Conservation (phyloP, 2,797 vertebrate genomes). For the Phataginus tetradactyla region DNA sequence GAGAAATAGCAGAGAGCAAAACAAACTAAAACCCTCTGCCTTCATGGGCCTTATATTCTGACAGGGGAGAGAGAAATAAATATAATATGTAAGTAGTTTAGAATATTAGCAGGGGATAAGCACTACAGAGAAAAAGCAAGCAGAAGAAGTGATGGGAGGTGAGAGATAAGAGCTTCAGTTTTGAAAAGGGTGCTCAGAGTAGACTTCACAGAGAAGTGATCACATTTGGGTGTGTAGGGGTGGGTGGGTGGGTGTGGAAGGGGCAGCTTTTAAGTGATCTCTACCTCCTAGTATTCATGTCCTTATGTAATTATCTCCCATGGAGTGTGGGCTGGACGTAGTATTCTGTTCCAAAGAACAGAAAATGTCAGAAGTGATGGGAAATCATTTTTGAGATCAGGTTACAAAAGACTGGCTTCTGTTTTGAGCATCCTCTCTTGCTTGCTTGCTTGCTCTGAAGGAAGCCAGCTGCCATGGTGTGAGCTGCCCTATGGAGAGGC, state of each 20-base stretch:
- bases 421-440: background rate
- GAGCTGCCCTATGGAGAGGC: background rate
- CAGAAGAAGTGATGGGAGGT: background rate
- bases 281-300: background rate
- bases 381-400: background rate
- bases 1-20: background rate
- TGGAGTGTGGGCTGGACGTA: background rate
- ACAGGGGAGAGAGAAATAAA: background rate
- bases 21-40: background rate
- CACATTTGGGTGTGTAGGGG: too few relatives aligned
- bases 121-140: background rate
- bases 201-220: background rate
- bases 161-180: background rate
- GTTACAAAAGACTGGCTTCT: background rate
- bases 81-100: background rate
- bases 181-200: background rate
- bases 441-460: background rate
- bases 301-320: background rate
- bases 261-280: background rate
- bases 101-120: background rate
- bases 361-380: background rate
- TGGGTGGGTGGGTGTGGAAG: background rate
- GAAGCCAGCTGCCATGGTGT: background rate
- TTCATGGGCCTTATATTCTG: background rate
- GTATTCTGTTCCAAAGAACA: background rate